Conservation (phyloP, 1,140 invertebrate genomes). For the Heliothis virescens region DNA sequence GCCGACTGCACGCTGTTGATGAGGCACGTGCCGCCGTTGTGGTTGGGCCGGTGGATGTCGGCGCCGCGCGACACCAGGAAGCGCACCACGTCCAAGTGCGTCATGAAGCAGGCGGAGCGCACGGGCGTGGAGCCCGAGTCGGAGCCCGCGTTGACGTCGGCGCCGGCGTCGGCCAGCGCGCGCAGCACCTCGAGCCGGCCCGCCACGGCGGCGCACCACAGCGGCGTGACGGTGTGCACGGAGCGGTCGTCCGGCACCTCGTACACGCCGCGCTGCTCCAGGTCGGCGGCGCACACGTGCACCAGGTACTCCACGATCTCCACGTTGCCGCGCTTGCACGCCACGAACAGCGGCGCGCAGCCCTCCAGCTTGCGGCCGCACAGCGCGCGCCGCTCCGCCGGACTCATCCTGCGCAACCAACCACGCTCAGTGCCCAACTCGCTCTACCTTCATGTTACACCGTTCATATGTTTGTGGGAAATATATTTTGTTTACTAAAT, state of each 20-base stretch:
- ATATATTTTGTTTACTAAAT: too few species aligned
- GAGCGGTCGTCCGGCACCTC: conserved; percentile 86
- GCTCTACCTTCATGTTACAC: too few species aligned
- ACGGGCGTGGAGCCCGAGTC: conserved; percentile 96
- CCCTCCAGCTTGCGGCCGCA: conserved; percentile 90
- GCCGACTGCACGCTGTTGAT: conserved; percentile 97
- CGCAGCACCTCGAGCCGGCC: conserved; percentile 93
- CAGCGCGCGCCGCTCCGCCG: conserved; percentile 88
- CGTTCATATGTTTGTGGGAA: too few species aligned
- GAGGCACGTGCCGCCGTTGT: conserved; percentile 96
- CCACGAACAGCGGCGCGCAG: conserved; percentile 95
- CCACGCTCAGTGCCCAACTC: not conserved
- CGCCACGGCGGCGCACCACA: conserved; percentile 98
- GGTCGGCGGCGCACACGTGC: conserved; percentile 92
- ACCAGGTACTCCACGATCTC: conserved; percentile 96
- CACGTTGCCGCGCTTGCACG: conserved; percentile 93
- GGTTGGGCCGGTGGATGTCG: conserved; percentile 94
- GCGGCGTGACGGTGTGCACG: conserved; percentile 93
- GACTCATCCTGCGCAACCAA: conserved; percentile 76
- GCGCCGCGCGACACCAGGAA: conserved; percentile 94
- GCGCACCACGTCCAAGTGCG: conserved; percentile 91
- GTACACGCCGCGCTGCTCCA: conserved; percentile 94
- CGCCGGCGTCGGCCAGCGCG: conserved; percentile 92
- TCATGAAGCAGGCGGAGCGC: conserved; percentile 97
- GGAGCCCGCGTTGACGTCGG: conserved; percentile 93